phyloP scores from a whole-genome alignment of 2,113 vertebrate species.

The Turdus rufiventris region DNA sequence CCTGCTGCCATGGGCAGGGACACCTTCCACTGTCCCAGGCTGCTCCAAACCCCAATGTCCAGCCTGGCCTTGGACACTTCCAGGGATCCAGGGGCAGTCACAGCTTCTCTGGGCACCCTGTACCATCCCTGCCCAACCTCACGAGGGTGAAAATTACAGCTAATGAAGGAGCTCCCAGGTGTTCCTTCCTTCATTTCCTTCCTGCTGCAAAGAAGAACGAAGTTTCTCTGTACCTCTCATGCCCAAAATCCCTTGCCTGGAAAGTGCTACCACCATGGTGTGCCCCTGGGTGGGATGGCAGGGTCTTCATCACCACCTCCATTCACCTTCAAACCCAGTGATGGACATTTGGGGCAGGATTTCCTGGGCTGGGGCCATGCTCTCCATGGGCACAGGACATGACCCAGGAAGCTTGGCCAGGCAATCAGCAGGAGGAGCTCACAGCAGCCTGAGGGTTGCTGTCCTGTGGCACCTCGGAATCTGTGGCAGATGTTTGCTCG shows the following conservation, averaged over 20 bases:
- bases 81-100: neutral
- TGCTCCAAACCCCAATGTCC: neutral
- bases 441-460: neutral
- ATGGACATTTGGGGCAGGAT: neutral
- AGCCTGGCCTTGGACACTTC: accelerated
- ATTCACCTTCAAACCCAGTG: neutral
- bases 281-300: neutral
- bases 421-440: neutral
- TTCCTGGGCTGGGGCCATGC: neutral
- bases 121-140: neutral
- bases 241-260: neutral
- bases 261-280: neutral
- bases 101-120: neutral
- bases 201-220: neutral
- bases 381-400: neutral
- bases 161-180: neutral
- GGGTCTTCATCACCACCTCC: neutral
- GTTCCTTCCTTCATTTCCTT: neutral
- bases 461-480: neutral
- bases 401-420: neutral
- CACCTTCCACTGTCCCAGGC: accelerated
- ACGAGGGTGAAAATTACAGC: neutral
- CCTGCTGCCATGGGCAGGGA: neutral
- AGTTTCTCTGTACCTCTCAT: neutral
- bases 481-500: neutral